Base-by-base conservation (phyloP, 2,797 vertebrate genomes). In the Aeoliscus strigatus region DNA sequence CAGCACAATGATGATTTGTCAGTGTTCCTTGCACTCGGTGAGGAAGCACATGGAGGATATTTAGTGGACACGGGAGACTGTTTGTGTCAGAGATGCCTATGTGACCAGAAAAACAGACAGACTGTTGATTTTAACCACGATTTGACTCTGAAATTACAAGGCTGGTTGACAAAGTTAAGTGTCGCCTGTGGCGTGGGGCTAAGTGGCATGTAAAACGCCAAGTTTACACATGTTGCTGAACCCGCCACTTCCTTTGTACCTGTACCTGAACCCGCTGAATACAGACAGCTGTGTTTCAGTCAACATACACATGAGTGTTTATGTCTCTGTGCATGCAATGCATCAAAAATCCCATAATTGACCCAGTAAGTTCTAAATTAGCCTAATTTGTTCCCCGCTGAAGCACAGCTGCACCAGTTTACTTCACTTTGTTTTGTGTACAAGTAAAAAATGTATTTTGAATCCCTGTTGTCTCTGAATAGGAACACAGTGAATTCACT, bases 101-200 rank as follows among this genome's bases (percentile, higher is more conserved):
- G 18, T 29, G 41, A 23, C 6, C 40, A 13, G 9, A 38, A 23
- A 43, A 40, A 57, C 35, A 46, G 51, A 14, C 2, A 27, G 38
- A 14, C 16, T 48, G 31, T 64, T 31, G 58, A 73, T 78, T 77
- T 70, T 77, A 78, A 81, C 63, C 50, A 33, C 41, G 8, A 43
- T 44, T 52, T 50, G 32, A 28, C 26, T 31, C n/a, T 28, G 21
- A 79, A 81, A 80, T 82, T 66, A 68, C 62, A 74, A 65, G 55
- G n/a, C 39, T 44, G 0, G 40, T 49, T 5, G 17, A 17, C 31
- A 24, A 21, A 52, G 33, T 50, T 61, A 73, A 79, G 44, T 75
- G 40, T 51, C 55, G 66, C 77, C 71, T 82, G 66, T 51, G 47
- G 66, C 77, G 70, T 82, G 66, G 48, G 47, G 37, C 50, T 52